Evolutionary conservation across 2,113 vertebrate genomes (phyloP).

Genomic region (Tichodroma muraria): DNA sequence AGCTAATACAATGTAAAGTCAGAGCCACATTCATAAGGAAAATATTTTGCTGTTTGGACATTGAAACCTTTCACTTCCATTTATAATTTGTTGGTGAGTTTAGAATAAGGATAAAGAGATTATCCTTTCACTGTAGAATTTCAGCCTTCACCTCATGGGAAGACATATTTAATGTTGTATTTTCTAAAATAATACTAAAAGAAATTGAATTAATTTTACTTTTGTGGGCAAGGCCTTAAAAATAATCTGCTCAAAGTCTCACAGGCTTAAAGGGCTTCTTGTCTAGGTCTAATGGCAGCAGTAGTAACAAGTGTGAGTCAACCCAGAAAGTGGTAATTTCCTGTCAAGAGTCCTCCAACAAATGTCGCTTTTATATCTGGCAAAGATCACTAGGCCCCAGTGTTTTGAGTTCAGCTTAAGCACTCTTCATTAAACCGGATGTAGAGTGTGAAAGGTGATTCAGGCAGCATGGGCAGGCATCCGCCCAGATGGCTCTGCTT

Average conservation of each 20-base stretch:
- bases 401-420: slow-evolving; percentile 73
- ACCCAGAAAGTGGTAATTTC: slow-evolving; percentile 82
- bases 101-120: slow-evolving; percentile 57
- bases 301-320: slow-evolving; percentile 66
- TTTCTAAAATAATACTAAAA: slow-evolving; percentile 61
- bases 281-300: slow-evolving; percentile 53
- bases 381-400: slow-evolving; percentile 77
- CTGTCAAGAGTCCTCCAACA: slow-evolving; percentile 80
- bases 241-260: slow-evolving; percentile 14
- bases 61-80: slow-evolving; percentile 58
- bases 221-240: slow-evolving; percentile 7
- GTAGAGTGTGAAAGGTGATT: slow-evolving; percentile 84
- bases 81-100: slow-evolving; percentile 13
- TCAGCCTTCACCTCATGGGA: slow-evolving; percentile 2
- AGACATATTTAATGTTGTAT: slow-evolving; percentile 44
- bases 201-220: slow-evolving; percentile 45
- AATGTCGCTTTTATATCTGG: slow-evolving; percentile 77
- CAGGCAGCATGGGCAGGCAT: slow-evolving; percentile 72
- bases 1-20: background rate
- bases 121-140: slow-evolving; percentile 38
- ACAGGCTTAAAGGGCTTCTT: slow-evolving; percentile 42
- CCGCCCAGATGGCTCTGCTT: slow-evolving; percentile 73
- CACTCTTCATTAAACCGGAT: slow-evolving; percentile 79
- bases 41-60: slow-evolving; percentile 68
- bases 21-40: slow-evolving; percentile 64